Conservation (phyloP, 2,797 vertebrate genomes). For the Cacajao melanocephalus region DNA sequence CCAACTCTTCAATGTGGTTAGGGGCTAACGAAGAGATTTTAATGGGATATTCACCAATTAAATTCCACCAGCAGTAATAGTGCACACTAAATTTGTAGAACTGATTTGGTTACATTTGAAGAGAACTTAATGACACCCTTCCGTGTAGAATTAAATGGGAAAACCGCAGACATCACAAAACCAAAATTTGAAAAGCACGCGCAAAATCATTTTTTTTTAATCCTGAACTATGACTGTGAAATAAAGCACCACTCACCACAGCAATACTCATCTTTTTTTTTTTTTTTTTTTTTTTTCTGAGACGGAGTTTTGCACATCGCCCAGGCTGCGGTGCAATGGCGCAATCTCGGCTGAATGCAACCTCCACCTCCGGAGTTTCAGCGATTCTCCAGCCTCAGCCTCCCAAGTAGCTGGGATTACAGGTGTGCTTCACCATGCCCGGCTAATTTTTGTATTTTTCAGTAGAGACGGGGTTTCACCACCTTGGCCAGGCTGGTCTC, state of each 20-base stretch:
- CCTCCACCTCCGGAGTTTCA: no score
- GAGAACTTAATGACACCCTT: slow-evolving; percentile 7
- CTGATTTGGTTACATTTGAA: background rate
- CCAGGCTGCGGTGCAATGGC: no score
- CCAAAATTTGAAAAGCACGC: background rate
- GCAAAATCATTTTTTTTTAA: background rate
- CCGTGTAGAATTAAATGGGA: background rate
- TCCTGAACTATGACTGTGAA: background rate
- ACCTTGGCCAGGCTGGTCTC: no score
- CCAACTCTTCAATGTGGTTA: background rate
- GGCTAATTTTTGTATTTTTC: no score
- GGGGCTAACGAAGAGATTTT: background rate
- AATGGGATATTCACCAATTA: background rate
- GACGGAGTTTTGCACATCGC: background rate
- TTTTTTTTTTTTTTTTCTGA: no score
- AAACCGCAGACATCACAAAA: slow-evolving; percentile 46
- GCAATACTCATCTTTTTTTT: background rate
- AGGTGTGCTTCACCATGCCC: no score
- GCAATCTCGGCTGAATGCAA: no score
- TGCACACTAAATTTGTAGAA: background rate
- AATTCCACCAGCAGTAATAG: slow-evolving; percentile 36
- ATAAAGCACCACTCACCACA: background rate
- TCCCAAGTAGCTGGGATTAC: no score
- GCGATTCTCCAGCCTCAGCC: no score
- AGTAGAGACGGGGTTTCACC: no score